phyloP scores from a whole-genome alignment of 2,113 vertebrate genomes.

The Hyperoodon ampullatus region DNA sequence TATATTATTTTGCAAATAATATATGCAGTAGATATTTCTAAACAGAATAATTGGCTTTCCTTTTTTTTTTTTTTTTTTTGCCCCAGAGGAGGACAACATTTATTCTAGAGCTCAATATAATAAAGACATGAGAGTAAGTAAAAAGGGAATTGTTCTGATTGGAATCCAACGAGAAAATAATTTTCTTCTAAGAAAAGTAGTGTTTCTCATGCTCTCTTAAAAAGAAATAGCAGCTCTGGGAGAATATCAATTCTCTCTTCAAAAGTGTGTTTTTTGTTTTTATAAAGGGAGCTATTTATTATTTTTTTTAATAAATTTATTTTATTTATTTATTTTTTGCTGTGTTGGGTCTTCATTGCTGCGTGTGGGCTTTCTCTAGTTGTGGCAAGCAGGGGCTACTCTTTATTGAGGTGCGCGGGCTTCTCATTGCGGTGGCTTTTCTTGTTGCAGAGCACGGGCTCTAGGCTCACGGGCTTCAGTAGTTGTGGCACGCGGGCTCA shows the following conservation, averaged over 20 bases:
- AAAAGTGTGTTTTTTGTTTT: background rate
- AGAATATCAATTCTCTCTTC: background rate
- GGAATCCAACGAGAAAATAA: background rate
- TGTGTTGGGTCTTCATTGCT: no score
- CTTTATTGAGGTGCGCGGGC: no score
- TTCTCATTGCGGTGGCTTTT: no score
- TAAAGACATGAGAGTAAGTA: background rate
- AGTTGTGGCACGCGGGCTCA: no score
- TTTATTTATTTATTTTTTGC: no score
- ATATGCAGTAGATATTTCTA: background rate
- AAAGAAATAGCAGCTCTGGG: conserved; percentile 30
- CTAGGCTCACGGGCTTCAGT: no score
- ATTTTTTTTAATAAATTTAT: no score
- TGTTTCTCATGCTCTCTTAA: background rate
- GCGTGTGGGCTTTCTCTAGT: no score
- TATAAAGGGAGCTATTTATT: no score
- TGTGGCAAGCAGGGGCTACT: no score
- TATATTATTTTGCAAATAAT: background rate
- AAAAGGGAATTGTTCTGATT: conserved; percentile 33
- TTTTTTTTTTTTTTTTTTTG: background rate
- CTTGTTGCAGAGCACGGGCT: no score
- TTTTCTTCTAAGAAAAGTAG: conserved; percentile 29
- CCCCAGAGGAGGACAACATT: conserved; percentile 6
- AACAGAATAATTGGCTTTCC: background rate
- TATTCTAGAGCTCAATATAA: conserved; percentile 35